Percentiles rank a stretch among this genome's conserved stretches.
phyloP scores from a whole-genome alignment of 2,113 vertebrate genomes.

The Tenebrosternarchus preto region DNA sequence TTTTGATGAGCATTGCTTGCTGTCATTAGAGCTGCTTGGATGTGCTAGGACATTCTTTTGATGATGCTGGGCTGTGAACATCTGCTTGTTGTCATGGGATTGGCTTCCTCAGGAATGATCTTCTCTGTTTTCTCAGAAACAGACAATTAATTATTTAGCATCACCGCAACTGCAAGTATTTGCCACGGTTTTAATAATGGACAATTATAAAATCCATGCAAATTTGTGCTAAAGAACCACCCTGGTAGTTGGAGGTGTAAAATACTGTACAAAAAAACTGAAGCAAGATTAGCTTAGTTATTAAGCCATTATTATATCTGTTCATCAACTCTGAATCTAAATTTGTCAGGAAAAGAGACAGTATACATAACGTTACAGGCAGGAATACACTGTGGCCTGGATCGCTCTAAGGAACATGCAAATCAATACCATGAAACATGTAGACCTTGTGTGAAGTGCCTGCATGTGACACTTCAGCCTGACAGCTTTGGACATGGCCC shows the following conservation, averaged over 20 bases:
- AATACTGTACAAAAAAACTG: not conserved
- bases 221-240: not conserved
- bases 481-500: too few relatives aligned
- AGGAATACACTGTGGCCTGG: too few relatives aligned
- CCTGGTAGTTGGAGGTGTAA: not conserved
- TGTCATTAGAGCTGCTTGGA: slow-evolving; percentile 27
- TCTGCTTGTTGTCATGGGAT: slow-evolving; percentile 61
- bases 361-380: too few relatives aligned
- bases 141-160: slow-evolving; percentile 54
- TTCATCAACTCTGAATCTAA: not conserved
- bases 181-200: slow-evolving; percentile 46
- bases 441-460: too few relatives aligned
- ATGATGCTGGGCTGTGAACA: slow-evolving; percentile 57
- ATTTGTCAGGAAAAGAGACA: not conserved
- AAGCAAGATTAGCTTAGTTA: not conserved
- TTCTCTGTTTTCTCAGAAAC: slow-evolving; percentile 46
- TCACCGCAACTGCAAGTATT: slow-evolving; percentile 38
- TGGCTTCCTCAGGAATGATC: slow-evolving; percentile 21
- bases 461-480: too few relatives aligned
- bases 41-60: slow-evolving; percentile 47
- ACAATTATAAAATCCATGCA: slow-evolving; percentile 40
- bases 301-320: too few relatives aligned
- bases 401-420: too few relatives aligned
- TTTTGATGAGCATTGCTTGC: slow-evolving; percentile 45
- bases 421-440: too few relatives aligned